Percentiles rank a stretch among this genome's conserved stretches.
phyloP scores from a whole-genome alignment of 2,113 vertebrate genomes.

The Brachypteracias leptosomus region DNA sequence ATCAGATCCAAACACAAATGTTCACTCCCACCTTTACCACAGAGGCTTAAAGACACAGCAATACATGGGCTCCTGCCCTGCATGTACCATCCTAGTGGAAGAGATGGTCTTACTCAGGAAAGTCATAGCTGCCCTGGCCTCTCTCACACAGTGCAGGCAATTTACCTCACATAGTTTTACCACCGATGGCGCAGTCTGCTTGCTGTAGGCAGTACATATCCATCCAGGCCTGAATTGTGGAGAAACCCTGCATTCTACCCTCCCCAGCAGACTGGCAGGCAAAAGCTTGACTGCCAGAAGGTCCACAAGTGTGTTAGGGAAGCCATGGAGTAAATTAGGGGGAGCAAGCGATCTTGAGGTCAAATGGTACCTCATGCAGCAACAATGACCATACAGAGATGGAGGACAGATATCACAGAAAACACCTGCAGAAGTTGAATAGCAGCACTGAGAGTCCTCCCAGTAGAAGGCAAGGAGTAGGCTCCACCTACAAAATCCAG shows the following conservation, averaged over 20 bases:
- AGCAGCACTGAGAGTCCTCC: not conserved
- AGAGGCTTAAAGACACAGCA: not conserved
- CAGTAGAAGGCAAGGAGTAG: not conserved
- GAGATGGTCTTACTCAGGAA: not conserved
- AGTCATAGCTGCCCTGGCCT: not conserved
- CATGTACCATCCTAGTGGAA: not conserved
- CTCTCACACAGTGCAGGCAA: not conserved
- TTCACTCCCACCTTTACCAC: not conserved
- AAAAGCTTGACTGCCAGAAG: not conserved
- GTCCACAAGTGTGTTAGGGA: not conserved
- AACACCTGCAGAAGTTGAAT: not conserved
- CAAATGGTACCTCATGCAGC: not conserved
- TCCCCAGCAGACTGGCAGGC: not conserved
- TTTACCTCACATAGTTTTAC: not conserved
- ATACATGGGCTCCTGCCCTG: not conserved
- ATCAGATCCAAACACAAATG: not conserved
- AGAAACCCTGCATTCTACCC: not conserved
- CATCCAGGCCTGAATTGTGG: not conserved
- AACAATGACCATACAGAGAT: not conserved
- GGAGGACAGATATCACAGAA: not conserved
- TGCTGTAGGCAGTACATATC: fast-evolving
- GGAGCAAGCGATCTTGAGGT: not conserved
- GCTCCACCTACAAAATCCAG: not conserved
- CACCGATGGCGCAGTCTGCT: not conserved
- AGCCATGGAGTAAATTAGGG: not conserved